phyloP scores from a whole-genome alignment of 2,113 vertebrate genomes.

The Dendrocopos noguchii region DNA sequence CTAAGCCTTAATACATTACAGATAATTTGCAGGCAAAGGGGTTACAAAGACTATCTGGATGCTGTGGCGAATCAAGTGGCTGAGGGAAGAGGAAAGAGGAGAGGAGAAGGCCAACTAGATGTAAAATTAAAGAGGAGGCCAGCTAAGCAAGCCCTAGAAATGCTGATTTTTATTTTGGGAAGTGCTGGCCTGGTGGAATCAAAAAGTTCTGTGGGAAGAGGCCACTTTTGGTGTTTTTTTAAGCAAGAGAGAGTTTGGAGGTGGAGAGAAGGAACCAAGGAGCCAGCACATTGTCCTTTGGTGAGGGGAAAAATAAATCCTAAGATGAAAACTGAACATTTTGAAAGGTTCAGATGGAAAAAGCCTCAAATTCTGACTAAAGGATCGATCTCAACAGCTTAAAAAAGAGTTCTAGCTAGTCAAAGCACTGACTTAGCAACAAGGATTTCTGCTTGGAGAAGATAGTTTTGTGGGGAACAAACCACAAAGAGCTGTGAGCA shows the following conservation, averaged over 20 bases:
- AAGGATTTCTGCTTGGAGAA: not conserved
- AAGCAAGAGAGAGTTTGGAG: not conserved
- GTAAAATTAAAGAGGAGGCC: not conserved
- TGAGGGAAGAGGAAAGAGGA: not conserved
- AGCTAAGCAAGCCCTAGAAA: not conserved
- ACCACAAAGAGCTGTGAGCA: not conserved
- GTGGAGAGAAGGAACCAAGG: not conserved
- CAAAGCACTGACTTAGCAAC: not conserved
- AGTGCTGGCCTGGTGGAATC: not conserved
- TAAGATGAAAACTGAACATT: not conserved
- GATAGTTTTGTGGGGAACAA: not conserved
- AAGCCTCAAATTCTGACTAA: no score
- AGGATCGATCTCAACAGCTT: no score
- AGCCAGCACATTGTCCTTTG: not conserved
- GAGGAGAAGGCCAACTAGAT: not conserved
- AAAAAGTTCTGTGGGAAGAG: not conserved
- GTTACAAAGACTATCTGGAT: not conserved
- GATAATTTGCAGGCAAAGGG: constrained; percentile 14
- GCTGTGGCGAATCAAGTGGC: not conserved
- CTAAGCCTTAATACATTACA: constrained; percentile 24
- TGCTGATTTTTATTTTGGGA: constrained; percentile 24
- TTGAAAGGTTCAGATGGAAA: no score
- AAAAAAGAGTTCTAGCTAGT: not conserved
- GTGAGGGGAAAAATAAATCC: not conserved
- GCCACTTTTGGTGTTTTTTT: not conserved